Evolutionary conservation across 1,140 invertebrate species (phyloP), one percentile per base, ranked within the genome.

Genomic region (Oscheius sp.): DNA sequence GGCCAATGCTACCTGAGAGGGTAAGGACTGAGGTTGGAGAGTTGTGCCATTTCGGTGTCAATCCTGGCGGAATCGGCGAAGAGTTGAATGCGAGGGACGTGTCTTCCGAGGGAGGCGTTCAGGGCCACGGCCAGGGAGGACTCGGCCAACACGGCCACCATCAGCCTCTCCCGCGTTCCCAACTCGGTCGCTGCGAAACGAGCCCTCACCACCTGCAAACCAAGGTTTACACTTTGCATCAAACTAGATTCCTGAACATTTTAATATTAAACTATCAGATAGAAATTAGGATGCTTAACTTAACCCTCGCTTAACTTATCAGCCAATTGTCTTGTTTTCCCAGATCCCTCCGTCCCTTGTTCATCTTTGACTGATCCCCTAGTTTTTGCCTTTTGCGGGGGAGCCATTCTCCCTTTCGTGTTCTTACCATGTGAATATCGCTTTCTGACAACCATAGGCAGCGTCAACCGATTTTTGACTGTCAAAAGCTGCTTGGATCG

Each of bases 101-200:
- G 77, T 31, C 59, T 38, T 23, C 74, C 76, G n/a, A 84, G 77
- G 2, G 79, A 70, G 28, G 78, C 32, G 63, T 79, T 82, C 23
- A 82, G 31, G 7, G 81, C 76, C 13, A 79, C 35, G 61, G 76
- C 68, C 18, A 81, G 61, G 29, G 81, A 45, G 7, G 80, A 78
- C 38, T 81, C 78, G n/a, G 74, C 74, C 31, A 84, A 64, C n/a
- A 84, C 64, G 20, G 82, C 42, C 10, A 84, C 77, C 36, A 84
- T 74, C 2, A 84, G 18, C 38, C 77, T 73, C 29, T 82, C 80
- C 4, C 81, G 81, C 61, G 79, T 84, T 35, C 82, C 82, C 35
- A 83, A 65, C 74, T 83, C 82, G 28, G 82, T 78, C n/a, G 81
- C 82, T 3, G 82, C 82, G 65, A 83, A 83, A 29, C 82, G 72